A percentile compares a stretch with the other conserved stretches of the same genome.
Conservation (phyloP, 2,888 invertebrate genomes). For the Yponomeuta malinellus region DNA sequence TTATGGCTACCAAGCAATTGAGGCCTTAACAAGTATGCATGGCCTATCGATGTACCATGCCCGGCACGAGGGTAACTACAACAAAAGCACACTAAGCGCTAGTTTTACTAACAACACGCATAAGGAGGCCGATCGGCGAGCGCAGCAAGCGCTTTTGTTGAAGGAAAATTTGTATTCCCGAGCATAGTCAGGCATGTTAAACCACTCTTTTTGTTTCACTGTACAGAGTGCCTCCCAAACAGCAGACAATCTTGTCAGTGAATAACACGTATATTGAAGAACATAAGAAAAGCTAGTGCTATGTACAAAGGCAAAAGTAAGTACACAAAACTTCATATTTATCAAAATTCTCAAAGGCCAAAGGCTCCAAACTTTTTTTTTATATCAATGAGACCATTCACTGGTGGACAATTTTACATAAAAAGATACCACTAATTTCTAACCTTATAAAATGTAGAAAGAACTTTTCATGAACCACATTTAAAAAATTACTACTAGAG, state of each 20-base stretch:
- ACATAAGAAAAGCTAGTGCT: background rate
- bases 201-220: too few species aligned
- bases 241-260: background rate
- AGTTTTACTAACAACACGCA: too few species aligned
- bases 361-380: background rate
- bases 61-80: too few species aligned
- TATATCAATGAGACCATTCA: constrained; percentile 14
- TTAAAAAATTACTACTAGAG: background rate
- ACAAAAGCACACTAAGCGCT: too few species aligned
- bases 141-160: too few species aligned
- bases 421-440: background rate
- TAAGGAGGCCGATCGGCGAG: too few species aligned
- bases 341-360: too few species aligned
- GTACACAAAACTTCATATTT: background rate
- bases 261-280: background rate
- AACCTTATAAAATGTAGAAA: background rate
- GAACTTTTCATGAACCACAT: background rate
- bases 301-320: background rate
- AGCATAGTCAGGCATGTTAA: too few species aligned
- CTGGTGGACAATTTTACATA: constrained; percentile 1
- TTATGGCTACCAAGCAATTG: background rate
- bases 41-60: background rate
- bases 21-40: background rate
- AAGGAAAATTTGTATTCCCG: too few species aligned
- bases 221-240: background rate